These are phyloP conservation scores for Tokudaia muenninki DNA, from an alignment of 2,797 vertebrate genomes.

Conservation along the genomic window DNA sequence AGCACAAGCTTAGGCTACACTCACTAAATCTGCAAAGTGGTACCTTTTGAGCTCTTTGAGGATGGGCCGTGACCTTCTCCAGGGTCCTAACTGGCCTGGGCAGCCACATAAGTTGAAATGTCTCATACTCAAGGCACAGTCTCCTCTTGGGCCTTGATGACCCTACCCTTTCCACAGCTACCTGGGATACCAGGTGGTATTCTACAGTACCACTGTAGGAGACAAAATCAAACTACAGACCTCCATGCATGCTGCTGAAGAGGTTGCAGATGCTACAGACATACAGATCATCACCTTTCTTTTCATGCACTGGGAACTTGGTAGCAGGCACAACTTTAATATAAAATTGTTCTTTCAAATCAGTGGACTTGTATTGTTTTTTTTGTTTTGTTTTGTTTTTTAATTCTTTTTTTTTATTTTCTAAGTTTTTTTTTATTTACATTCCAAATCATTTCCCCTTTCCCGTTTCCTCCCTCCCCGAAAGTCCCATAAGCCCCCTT, in stretches of 20 bases:
- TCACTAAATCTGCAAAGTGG: not conserved
- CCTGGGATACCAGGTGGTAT: not conserved
- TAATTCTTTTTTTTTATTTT: too few relatives aligned
- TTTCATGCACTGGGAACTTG: not conserved
- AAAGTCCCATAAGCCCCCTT: too few relatives aligned
- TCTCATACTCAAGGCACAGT: not conserved
- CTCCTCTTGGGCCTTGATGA: not conserved
- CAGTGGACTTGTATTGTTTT: not conserved
- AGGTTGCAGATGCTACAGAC: not conserved
- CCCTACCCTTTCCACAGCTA: not conserved
- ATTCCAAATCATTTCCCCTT: too few relatives aligned
- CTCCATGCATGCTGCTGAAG: not conserved
- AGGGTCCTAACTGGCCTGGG: not conserved
- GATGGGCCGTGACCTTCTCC: not conserved
- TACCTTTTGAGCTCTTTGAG: not conserved
- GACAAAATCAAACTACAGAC: not conserved
- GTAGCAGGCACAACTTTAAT: not conserved
- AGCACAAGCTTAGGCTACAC: not conserved
- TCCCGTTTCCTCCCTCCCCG: too few relatives aligned
- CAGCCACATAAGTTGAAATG: not conserved
- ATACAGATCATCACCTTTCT: not conserved
- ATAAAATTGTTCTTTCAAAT: conserved; percentile 39
- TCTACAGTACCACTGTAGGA: not conserved
- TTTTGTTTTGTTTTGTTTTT: too few relatives aligned
- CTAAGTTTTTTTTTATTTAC: too few relatives aligned